Percentiles rank a stretch among this genome's conserved stretches.
These are phyloP conservation scores for Callocephalon fimbriatum DNA, from an alignment of 2,113 vertebrate genomes.

Conservation along the genomic window DNA sequence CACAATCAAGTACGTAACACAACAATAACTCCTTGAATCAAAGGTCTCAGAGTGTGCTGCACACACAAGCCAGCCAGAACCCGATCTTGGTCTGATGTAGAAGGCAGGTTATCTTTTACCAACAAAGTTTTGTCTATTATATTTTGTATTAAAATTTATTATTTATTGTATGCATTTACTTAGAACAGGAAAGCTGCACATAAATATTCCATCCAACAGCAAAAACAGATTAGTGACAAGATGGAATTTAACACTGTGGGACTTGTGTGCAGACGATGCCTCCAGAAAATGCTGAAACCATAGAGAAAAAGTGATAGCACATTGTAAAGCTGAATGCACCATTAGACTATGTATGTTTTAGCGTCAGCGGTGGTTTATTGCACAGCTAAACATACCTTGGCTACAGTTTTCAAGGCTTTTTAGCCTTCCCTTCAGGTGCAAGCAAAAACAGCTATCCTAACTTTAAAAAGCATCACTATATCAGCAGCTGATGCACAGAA, in stretches of 20 bases:
- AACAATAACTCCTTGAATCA: not conserved
- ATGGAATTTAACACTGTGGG: not conserved
- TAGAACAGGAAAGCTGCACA: not conserved
- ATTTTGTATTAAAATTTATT: not conserved
- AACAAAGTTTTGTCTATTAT: not conserved
- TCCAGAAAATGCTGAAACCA: not conserved
- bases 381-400: not conserved
- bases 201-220: conserved; percentile 13
- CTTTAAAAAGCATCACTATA: not conserved
- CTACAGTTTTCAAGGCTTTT: not conserved
- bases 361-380: not conserved
- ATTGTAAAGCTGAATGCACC: not conserved
- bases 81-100: not conserved
- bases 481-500: not conserved
- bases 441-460: not conserved
- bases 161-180: not conserved
- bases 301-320: not conserved
- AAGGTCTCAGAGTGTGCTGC: not conserved
- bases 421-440: not conserved
- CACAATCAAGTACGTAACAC: not conserved
- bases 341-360: not conserved
- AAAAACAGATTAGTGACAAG: not conserved
- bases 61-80: not conserved
- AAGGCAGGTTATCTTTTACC: not conserved
- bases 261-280: not conserved